These are phyloP conservation scores for Iguana delicatissima DNA, from an alignment of 2,797 vertebrate species.

Conservation along the genomic window DNA sequence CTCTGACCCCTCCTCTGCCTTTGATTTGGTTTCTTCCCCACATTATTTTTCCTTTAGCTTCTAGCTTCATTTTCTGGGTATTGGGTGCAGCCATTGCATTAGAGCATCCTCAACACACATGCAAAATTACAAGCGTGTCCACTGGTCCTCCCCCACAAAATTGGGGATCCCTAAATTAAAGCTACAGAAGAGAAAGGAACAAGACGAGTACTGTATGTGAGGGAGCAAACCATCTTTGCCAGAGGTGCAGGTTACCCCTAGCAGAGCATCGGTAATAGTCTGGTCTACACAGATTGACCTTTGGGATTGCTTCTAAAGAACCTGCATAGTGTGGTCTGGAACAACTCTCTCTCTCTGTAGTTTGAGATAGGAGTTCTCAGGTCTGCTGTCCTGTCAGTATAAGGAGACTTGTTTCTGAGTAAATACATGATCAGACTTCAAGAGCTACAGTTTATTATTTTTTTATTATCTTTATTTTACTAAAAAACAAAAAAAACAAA, in stretches of 20 bases:
- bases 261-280: not conserved
- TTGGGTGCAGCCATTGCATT: not conserved
- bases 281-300: not conserved
- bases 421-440: not conserved
- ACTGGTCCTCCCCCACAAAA: too few species aligned
- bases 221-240: not conserved
- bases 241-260: not conserved
- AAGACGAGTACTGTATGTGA: not conserved
- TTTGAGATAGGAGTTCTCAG: not conserved
- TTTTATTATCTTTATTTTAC: too few species aligned
- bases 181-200: not conserved
- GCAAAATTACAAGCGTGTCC: too few species aligned
- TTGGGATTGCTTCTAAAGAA: not conserved
- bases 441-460: not conserved
- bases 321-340: too few species aligned
- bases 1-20: not conserved
- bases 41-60: too few species aligned
- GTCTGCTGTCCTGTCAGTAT: not conserved
- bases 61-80: not conserved
- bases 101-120: not conserved
- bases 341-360: too few species aligned
- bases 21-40: not conserved
- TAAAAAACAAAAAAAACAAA: too few species aligned
- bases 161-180: not conserved
- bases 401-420: not conserved